phyloP scores from a whole-genome alignment of 2,888 invertebrate genomes.

The Rhyacophila evoluta region DNA sequence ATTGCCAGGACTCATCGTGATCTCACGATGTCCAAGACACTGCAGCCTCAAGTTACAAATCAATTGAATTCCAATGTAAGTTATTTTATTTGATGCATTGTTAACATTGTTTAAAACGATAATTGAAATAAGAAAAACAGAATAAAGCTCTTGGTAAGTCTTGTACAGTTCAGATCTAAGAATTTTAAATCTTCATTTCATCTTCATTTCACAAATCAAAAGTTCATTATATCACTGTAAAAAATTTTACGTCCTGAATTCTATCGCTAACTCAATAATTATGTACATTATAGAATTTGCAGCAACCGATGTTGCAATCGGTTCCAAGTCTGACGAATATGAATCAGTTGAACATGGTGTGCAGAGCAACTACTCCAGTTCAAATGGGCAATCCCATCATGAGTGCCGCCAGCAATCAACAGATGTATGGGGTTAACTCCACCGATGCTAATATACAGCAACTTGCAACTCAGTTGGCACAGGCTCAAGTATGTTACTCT shows the following conservation, averaged over 20 bases:
- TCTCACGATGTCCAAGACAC: neutral
- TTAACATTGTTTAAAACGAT: too few relatives aligned
- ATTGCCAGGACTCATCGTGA: neutral
- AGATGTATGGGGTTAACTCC: neutral
- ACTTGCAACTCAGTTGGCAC: neutral
- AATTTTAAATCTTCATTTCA: too few relatives aligned
- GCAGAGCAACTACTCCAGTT: neutral
- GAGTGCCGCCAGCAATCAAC: neutral
- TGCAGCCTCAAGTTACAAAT: neutral
- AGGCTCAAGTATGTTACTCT: neutral
- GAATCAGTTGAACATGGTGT: neutral
- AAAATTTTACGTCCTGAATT: too few relatives aligned
- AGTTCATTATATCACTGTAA: too few relatives aligned
- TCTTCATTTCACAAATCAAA: too few relatives aligned
- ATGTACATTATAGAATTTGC: neutral
- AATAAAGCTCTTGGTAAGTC: too few relatives aligned
- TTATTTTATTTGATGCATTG: too few relatives aligned
- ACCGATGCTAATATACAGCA: neutral
- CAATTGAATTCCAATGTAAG: constrained; percentile 4
- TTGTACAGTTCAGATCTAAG: too few relatives aligned
- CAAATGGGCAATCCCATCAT: neutral
- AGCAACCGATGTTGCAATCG: neutral
- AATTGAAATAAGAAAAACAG: too few relatives aligned
- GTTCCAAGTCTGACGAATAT: neutral
- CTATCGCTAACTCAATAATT: too few relatives aligned